A percentile compares a stretch with the other conserved stretches of the same genome.
Evolutionary conservation across 2,113 vertebrate genomes (phyloP).

Genomic region (Prunella himalayana): DNA sequence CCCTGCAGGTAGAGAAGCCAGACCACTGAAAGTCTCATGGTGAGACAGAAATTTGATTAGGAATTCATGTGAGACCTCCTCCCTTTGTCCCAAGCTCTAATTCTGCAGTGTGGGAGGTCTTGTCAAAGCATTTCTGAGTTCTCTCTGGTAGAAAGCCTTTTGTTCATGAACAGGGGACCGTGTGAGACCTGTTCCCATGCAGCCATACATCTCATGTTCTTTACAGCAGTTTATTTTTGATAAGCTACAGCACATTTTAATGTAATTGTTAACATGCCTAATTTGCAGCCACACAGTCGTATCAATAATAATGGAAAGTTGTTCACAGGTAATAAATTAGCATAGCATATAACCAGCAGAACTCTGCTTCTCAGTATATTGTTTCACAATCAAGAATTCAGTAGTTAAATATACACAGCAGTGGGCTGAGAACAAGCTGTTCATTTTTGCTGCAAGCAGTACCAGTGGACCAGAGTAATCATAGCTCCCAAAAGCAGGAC

Average conservation of each 20-base stretch:
- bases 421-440: constrained; percentile 64
- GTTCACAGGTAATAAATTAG: constrained; percentile 54
- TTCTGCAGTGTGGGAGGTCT: neutral
- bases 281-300: constrained; percentile 14
- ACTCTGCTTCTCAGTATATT: neutral
- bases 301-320: constrained; percentile 45
- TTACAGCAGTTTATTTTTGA: neutral
- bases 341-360: neutral
- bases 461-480: constrained; percentile 58
- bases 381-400: constrained; percentile 47
- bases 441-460: constrained; percentile 57
- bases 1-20: neutral
- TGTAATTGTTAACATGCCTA: constrained; percentile 21
- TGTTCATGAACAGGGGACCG: neutral
- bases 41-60: neutral
- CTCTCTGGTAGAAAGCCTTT: neutral
- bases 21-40: neutral
- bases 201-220: neutral
- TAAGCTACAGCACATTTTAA: constrained; percentile 1
- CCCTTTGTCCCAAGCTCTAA: neutral
- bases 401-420: constrained; percentile 65
- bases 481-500: constrained; percentile 37
- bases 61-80: neutral
- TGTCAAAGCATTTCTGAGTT: neutral
- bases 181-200: neutral